Evolutionary conservation across 2,113 vertebrate genomes (phyloP).

Genomic region (Solea solea): DNA sequence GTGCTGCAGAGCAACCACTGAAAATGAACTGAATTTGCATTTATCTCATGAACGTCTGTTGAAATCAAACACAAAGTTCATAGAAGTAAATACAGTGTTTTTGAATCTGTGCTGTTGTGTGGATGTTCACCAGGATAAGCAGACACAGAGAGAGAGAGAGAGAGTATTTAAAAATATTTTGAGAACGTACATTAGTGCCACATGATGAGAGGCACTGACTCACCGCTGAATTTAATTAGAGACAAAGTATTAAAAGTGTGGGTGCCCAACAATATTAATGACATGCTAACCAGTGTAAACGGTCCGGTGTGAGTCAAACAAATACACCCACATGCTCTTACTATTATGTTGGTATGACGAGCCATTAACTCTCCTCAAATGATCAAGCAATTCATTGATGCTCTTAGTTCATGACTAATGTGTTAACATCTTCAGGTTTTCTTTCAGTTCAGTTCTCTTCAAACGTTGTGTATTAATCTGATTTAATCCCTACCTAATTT

Average conservation of each 20-base stretch:
- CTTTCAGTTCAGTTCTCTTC: too few species aligned
- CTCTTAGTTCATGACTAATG: conserved; percentile 15
- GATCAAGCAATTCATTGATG: conserved; percentile 23
- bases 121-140: neutral
- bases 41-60: neutral
- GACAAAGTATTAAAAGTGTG: too few species aligned
- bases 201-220: too few species aligned
- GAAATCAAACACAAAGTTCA: neutral
- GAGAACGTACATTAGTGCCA: too few species aligned
- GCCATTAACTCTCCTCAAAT: conserved; percentile 7
- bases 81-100: neutral
- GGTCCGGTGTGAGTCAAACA: conserved; percentile 66
- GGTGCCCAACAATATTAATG: conserved; percentile 54
- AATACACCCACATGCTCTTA: conserved; percentile 67
- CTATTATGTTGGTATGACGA: conserved; percentile 48
- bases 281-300: conserved; percentile 75
- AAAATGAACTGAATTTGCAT: neutral
- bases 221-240: too few species aligned
- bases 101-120: neutral
- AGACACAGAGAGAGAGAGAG: too few species aligned
- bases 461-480: too few species aligned
- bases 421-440: neutral
- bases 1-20: neutral
- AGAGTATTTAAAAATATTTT: too few species aligned
- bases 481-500: too few species aligned